A percentile compares a stretch with the other conserved stretches of the same genome.
phyloP scores from a whole-genome alignment of 2,888 invertebrate genomes.

The Caenorhabditis imperialis region DNA sequence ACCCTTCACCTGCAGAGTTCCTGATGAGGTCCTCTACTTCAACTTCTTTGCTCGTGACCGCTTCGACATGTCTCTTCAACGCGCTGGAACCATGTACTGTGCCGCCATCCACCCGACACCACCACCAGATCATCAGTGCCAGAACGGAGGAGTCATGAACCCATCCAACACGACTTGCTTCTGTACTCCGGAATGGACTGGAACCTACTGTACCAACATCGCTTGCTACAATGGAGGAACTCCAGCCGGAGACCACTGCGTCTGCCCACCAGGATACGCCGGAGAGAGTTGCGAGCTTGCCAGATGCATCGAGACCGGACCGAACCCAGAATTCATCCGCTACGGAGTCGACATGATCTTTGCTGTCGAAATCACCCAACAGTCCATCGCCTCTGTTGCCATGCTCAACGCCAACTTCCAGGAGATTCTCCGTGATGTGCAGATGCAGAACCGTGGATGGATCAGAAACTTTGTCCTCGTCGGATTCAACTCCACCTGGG shows the following conservation, averaged over 20 bases:
- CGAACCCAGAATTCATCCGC: constrained; percentile 53
- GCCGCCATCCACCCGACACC: constrained; percentile 58
- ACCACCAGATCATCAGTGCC: constrained; percentile 63
- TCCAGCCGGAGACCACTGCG: constrained; percentile 52
- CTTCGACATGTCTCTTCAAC: constrained; percentile 62
- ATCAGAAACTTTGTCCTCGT: constrained; percentile 64
- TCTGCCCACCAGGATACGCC: constrained; percentile 64
- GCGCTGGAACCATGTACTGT: constrained; percentile 70
- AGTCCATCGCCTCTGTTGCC: constrained; percentile 50
- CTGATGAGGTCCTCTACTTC: constrained; percentile 68
- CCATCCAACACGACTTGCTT: constrained; percentile 67
- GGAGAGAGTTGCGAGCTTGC: constrained; percentile 64
- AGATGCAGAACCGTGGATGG: constrained; percentile 57
- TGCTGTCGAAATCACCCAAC: constrained; percentile 62
- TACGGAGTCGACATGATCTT: constrained; percentile 67
- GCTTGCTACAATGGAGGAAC: constrained; percentile 71
- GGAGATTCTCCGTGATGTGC: constrained; percentile 62
- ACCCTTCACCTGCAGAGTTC: constrained; percentile 63
- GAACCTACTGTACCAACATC: constrained; percentile 63
- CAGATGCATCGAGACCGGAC: constrained; percentile 59
- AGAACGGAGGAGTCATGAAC: constrained; percentile 69
- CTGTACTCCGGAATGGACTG: constrained; percentile 67
- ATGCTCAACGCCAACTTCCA: constrained; percentile 52
- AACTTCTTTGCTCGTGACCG: constrained; percentile 68
- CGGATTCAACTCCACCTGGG: constrained; percentile 68